Conservation (phyloP, 2,113 vertebrate genomes). For the Numida meleagris region DNA sequence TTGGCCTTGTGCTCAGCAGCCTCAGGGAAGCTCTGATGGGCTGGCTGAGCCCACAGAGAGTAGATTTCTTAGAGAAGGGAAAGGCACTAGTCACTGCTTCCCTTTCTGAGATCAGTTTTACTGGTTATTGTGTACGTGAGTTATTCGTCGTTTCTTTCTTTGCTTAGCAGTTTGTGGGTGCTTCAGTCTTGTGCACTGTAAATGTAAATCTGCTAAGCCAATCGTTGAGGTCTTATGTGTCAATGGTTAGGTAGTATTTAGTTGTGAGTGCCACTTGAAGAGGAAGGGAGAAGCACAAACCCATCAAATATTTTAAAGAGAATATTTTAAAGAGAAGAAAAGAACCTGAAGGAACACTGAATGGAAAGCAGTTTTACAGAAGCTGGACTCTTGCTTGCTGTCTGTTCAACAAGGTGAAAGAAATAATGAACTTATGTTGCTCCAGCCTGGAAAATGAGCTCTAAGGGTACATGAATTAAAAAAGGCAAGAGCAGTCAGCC, state of each 20-base stretch:
- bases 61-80: neutral
- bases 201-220: neutral
- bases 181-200: neutral
- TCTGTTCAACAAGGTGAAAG: neutral
- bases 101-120: neutral
- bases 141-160: neutral
- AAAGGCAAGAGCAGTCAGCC: neutral
- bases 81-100: neutral
- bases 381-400: neutral
- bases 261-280: neutral
- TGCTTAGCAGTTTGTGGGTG: neutral
- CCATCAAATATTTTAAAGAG: neutral
- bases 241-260: neutral
- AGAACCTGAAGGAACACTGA: neutral
- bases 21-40: neutral
- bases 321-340: neutral
- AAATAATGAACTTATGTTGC: neutral
- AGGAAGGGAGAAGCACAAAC: neutral
- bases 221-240: neutral
- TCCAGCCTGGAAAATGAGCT: neutral
- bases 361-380: neutral
- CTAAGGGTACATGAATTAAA: neutral
- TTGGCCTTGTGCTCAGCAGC: neutral
- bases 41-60: neutral
- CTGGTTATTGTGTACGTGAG: neutral